Percentiles rank a stretch among this genome's conserved stretches.
These are phyloP conservation scores for Semibalanus balanoides DNA, from an alignment of 1,140 invertebrate genomes.

Conservation along the genomic window DNA sequence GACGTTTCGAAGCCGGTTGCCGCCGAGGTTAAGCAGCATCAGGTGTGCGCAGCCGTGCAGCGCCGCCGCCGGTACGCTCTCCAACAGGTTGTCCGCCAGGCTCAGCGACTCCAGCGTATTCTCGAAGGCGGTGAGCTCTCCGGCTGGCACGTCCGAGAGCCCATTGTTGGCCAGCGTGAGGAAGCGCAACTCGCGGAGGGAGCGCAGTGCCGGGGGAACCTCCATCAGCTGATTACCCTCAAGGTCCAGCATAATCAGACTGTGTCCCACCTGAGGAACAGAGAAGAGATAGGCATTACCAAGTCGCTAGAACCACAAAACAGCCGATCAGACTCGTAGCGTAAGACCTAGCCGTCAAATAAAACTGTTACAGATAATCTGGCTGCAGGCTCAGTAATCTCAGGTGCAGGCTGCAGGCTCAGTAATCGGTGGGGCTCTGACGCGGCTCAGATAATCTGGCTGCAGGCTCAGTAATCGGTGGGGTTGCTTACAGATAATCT, in stretches of 20 bases:
- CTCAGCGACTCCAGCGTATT: constrained; percentile 55
- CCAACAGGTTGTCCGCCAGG: constrained; percentile 61
- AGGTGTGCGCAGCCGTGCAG: constrained; percentile 51
- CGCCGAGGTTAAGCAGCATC: constrained; percentile 67
- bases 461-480: too few species aligned
- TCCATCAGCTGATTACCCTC: constrained; percentile 57
- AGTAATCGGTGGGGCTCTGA: too few species aligned
- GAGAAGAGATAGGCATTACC: neutral
- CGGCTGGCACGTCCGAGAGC: constrained; percentile 52
- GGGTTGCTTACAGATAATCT: too few species aligned
- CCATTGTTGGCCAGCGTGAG: constrained; percentile 69
- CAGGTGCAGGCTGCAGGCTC: too few species aligned
- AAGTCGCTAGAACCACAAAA: too few species aligned
- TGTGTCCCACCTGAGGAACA: constrained; percentile 27
- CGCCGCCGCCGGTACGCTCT: constrained; percentile 47
- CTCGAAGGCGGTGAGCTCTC: constrained; percentile 66
- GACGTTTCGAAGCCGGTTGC: constrained; percentile 65
- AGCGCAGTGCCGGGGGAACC: constrained; percentile 49
- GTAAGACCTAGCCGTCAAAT: too few species aligned
- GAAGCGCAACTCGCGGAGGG: constrained; percentile 52
- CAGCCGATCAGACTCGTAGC: too few species aligned
- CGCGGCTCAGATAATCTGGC: too few species aligned
- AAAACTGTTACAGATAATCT: too few species aligned
- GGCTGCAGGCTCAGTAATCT: too few species aligned
- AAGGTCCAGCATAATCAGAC: constrained; percentile 63